Percentiles rank a stretch among this genome's conserved stretches.
These are phyloP conservation scores for Channa maculata DNA, from an alignment of 2,113 vertebrate species.

Conservation along the genomic window DNA sequence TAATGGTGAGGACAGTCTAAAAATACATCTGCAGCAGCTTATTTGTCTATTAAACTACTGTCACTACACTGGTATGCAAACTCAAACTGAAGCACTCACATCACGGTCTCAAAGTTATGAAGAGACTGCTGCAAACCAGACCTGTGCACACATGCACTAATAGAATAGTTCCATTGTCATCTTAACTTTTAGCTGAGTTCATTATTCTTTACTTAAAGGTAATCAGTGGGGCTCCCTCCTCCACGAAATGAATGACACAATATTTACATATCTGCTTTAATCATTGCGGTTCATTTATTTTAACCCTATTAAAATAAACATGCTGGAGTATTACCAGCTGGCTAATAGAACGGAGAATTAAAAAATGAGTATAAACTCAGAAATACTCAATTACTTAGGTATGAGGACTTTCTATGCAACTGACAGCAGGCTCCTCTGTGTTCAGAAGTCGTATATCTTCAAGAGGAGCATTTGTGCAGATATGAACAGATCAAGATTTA, in stretches of 20 bases:
- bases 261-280: slow-evolving; percentile 83
- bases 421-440: slow-evolving; percentile 36
- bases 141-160: slow-evolving; percentile 33
- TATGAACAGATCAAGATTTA: slow-evolving; percentile 32
- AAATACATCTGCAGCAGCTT: too few relatives aligned
- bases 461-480: slow-evolving; percentile 34
- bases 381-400: slow-evolving; percentile 66
- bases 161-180: slow-evolving; percentile 71
- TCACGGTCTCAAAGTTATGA: not conserved
- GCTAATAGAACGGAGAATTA: slow-evolving; percentile 61
- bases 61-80: slow-evolving; percentile 9
- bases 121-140: slow-evolving; percentile 5
- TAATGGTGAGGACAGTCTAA: not conserved
- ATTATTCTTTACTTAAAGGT: slow-evolving; percentile 82
- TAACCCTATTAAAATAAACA: slow-evolving; percentile 77
- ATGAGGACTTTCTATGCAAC: slow-evolving; percentile 70
- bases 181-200: slow-evolving; percentile 56
- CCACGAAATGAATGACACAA: slow-evolving; percentile 58
- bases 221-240: slow-evolving; percentile 75
- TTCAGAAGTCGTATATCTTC: slow-evolving; percentile 17
- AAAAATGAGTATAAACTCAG: slow-evolving; percentile 51
- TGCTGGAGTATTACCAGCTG: slow-evolving; percentile 79
- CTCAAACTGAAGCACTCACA: slow-evolving; percentile 5
- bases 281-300: slow-evolving; percentile 82
- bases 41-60: slow-evolving; percentile 12